Conservation (phyloP, 2,113 vertebrate species). For the Rhinopithecus roxellana region DNA sequence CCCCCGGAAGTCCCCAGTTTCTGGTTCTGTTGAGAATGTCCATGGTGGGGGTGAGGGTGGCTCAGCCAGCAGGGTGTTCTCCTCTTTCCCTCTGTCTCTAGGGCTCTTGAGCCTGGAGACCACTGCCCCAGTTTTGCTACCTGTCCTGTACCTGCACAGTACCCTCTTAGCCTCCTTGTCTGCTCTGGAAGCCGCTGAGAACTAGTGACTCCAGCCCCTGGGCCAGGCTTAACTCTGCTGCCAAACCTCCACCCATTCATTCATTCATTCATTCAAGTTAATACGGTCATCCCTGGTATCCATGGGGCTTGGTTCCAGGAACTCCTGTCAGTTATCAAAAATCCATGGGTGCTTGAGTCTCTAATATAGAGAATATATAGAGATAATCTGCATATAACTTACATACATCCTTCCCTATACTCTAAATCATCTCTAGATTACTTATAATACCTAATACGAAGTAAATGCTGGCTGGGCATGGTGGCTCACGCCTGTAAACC, state of each 20-base stretch:
- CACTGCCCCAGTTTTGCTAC: not conserved
- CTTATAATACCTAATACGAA: too few relatives aligned
- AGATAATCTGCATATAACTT: not conserved
- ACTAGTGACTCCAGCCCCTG: too few relatives aligned
- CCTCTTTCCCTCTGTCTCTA: not conserved
- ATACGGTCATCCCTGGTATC: not conserved
- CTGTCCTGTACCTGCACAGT: not conserved
- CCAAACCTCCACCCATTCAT: not conserved
- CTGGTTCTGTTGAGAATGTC: not conserved
- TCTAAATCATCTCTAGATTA: too few relatives aligned
- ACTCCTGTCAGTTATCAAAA: not conserved
- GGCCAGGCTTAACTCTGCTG: slow-evolving; percentile 58
- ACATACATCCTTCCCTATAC: not conserved
- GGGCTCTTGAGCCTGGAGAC: not conserved
- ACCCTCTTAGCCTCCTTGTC: not conserved
- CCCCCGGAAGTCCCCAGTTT: not conserved
- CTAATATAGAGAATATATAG: not conserved
- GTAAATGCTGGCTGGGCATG: too few relatives aligned
- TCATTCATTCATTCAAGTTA: not conserved
- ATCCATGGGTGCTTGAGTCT: not conserved
- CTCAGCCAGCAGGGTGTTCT: not conserved
- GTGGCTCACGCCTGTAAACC: too few relatives aligned
- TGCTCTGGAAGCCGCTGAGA: not conserved
- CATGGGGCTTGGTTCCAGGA: not conserved
- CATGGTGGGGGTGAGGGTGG: not conserved